Base-by-base conservation (phyloP, 2,888 invertebrate genomes). In the Drosophila parthenogenetica region DNA sequence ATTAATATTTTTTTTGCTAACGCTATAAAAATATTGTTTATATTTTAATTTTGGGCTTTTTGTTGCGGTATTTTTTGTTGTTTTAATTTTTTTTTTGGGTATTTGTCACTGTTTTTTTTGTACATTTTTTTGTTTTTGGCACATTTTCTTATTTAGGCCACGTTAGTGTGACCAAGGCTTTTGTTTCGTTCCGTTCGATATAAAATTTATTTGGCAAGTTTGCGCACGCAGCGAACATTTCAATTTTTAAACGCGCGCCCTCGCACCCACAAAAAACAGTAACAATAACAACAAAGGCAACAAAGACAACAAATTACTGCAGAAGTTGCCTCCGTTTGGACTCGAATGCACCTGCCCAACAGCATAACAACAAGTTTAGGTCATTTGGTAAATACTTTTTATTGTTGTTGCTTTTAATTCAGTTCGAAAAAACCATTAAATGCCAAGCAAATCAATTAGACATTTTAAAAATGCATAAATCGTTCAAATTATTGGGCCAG, bases 131-230 rank as follows among this genome's bases (percentile, higher is more conserved):
- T 25, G 19, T 16, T 45, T 58, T 57, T 69, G 43, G 64, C 60
- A 63, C 57, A 58, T 68, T 74, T 69, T 73, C 39, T 83, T 89
- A 89, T 85, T 89, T 85, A 89, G 85, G 89, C 79, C 85, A 87
- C 77, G 84, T 59, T 50, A 53, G 51, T 37, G 59, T 22, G 42
- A 66, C 60, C 87, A 85, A 85, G 85, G 85, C 81, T 85, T 69
- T 55, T 46, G 69, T 51, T 64, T 66, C 50, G 62, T 69, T 58
- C 66, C 17, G 14, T 49, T 42, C 63, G 42, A 57, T 49, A 32
- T 42, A 11, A 63, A 64, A 73, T 68, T 77, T 77, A 78, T 82
- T 85, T 88, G 75, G 69, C 88, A 86, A 84, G 86, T 83, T 66
- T 70, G 68, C 25, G 75, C 80, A 83, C 83, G 88, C 80, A 71